phyloP scores from a whole-genome alignment of 2,113 vertebrate species.

The Myotis lucifugus region DNA sequence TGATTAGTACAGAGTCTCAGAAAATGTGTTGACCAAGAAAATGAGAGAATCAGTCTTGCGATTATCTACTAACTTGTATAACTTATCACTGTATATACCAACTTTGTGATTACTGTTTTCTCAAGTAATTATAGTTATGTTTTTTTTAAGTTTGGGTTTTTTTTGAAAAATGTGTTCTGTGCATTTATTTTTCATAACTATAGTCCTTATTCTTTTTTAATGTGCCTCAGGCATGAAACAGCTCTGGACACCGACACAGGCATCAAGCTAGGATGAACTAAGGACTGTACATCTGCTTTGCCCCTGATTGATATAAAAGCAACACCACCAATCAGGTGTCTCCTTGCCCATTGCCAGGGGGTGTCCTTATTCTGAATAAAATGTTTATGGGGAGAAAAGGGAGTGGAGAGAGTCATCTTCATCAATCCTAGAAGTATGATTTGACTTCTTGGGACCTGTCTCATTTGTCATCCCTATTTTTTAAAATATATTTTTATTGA shows the following conservation, averaged over 20 bases:
- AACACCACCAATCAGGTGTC: too few species aligned
- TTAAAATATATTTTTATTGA: too few species aligned
- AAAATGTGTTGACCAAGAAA: conserved; percentile 14
- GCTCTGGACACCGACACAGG: too few species aligned
- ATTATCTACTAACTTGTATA: conserved; percentile 14
- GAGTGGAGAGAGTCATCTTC: not conserved
- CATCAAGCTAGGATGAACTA: too few species aligned
- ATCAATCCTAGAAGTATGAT: not conserved
- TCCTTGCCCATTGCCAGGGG: too few species aligned
- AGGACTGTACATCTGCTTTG: too few species aligned
- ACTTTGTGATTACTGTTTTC: conserved; percentile 24
- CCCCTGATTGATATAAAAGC: too few species aligned
- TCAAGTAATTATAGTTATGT: not conserved
- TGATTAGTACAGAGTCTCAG: not conserved
- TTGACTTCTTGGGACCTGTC: conserved; percentile 2
- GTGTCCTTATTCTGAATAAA: not conserved
- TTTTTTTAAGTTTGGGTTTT: not conserved
- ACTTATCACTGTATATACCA: not conserved
- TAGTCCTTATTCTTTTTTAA: not conserved
- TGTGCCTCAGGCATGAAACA: too few species aligned
- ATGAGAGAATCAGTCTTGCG: not conserved
- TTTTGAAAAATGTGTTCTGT: not conserved
- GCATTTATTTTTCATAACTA: not conserved
- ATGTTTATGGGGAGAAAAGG: not conserved
- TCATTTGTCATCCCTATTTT: not conserved